phyloP scores from a whole-genome alignment of 2,888 invertebrate genomes.

The Corbicula japonica region DNA sequence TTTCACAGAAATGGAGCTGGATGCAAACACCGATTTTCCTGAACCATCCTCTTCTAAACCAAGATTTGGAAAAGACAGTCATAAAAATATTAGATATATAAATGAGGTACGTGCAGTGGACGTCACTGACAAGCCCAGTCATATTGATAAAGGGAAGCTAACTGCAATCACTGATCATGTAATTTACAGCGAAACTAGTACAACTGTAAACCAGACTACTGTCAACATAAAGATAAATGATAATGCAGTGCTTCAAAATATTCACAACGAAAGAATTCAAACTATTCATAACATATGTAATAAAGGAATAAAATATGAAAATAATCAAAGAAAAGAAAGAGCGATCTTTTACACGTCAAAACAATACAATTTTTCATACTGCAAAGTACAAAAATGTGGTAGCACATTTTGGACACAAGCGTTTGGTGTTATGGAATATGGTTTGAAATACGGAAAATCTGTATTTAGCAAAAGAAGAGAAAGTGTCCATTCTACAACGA shows the following conservation, averaged over 20 bases:
- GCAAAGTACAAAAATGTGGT: conserved; percentile 14
- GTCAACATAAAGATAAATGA: background rate
- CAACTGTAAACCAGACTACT: background rate
- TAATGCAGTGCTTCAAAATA: background rate
- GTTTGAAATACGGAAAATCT: background rate
- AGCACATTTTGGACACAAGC: conserved; percentile 19
- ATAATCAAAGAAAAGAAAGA: background rate
- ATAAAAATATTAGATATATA: no score
- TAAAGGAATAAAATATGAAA: background rate
- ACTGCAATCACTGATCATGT: no score
- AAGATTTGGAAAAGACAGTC: no score
- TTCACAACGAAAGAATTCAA: conserved; percentile 1
- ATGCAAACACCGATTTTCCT: no score
- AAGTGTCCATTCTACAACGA: background rate
- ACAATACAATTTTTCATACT: background rate
- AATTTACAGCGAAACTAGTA: no score
- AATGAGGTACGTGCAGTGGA: no score
- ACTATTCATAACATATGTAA: conserved; percentile 9
- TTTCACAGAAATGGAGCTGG: no score
- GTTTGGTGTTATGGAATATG: background rate
- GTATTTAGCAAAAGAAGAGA: background rate
- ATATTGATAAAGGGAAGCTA: no score
- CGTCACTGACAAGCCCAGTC: no score
- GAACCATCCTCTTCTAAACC: no score
- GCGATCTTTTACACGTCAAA: background rate